Conservation (phyloP, 2,888 invertebrate genomes). For the Nephrotoma flavescens region DNA sequence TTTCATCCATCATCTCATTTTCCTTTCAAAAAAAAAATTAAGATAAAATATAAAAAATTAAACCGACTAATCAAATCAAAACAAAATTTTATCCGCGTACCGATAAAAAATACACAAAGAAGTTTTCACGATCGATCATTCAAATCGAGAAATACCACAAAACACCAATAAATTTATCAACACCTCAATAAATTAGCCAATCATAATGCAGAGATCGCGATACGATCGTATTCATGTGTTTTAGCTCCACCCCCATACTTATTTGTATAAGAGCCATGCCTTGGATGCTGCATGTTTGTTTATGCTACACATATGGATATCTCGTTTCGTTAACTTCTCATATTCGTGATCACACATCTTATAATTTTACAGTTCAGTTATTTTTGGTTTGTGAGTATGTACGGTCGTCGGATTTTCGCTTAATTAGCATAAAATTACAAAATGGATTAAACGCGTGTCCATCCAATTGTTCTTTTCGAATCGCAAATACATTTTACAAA, state of each 20-base stretch:
- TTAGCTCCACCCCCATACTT: background rate
- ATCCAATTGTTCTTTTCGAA: background rate
- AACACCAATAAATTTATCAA: background rate
- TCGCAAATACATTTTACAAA: background rate
- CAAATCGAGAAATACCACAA: background rate
- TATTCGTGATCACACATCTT: background rate
- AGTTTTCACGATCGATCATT: background rate
- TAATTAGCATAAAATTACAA: background rate
- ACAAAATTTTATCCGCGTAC: background rate
- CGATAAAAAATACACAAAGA: background rate
- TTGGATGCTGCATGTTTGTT: background rate
- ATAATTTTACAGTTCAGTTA: background rate
- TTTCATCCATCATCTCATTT: background rate
- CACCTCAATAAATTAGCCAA: background rate
- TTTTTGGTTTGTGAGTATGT: background rate
- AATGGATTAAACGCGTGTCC: background rate
- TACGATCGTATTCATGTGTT: background rate
- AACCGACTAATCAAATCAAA: background rate
- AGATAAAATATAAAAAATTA: background rate
- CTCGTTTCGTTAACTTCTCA: background rate
- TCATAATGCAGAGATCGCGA: background rate
- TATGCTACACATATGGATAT: background rate
- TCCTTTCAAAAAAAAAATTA: background rate
- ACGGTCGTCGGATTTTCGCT: background rate
- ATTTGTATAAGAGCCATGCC: background rate